A percentile compares a stretch with the other conserved stretches of the same genome.
Conservation (phyloP, 2,888 invertebrate species). For the Pteria penguin region DNA sequence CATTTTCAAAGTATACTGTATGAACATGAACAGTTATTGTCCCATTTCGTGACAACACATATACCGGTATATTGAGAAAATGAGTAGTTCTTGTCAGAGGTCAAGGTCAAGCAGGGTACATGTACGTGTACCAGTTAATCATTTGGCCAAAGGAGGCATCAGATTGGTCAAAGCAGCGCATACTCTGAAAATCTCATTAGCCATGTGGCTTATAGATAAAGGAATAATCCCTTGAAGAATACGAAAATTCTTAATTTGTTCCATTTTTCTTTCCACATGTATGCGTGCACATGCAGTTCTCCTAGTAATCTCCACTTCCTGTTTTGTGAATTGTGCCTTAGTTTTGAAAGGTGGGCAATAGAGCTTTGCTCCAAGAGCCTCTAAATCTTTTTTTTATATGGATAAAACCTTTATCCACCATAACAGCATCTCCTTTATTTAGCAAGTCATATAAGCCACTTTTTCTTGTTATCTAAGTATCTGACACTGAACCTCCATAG, state of each 20-base stretch:
- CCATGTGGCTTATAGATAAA: not conserved
- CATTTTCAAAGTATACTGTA: no score
- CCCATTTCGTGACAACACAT: not conserved
- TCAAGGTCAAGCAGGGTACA: not conserved
- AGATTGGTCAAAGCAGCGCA: conserved; percentile 32
- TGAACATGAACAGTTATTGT: not conserved
- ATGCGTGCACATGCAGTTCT: conserved; percentile 42
- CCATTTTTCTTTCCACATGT: conserved; percentile 49
- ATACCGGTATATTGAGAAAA: not conserved
- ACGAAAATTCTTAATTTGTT: conserved; percentile 44
- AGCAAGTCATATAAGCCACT: conserved; percentile 20
- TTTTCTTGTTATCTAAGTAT: conserved; percentile 33
- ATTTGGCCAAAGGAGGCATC: conserved; percentile 22
- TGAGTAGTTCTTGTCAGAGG: not conserved
- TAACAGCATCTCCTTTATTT: conserved; percentile 37
- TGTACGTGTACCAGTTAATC: not conserved
- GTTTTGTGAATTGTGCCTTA: conserved; percentile 34
- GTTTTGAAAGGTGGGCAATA: conserved; percentile 34
- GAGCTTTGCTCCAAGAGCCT: no score
- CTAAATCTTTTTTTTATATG: no score
- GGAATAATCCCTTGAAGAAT: conserved; percentile 42
- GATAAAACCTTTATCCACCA: conserved; percentile 41
- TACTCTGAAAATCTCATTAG: conserved; percentile 34
- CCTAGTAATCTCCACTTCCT: conserved; percentile 38
- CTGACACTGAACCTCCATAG: conserved; percentile 25